Evolutionary conservation across 2,113 vertebrate species (phyloP).

Genomic region (Sturnus vulgaris): DNA sequence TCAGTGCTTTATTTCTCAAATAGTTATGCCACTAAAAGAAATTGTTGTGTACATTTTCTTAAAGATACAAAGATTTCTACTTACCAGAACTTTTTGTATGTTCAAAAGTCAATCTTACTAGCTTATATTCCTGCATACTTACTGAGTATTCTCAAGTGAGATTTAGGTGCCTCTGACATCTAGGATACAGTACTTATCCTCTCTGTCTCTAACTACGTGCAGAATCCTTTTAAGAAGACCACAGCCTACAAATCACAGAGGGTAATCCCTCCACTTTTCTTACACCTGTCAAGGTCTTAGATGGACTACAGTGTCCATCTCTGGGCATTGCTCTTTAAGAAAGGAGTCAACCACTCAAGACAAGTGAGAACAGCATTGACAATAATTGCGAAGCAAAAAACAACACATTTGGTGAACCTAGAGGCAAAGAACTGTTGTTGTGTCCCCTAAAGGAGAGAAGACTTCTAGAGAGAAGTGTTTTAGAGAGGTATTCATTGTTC

Average conservation of each 20-base stretch:
- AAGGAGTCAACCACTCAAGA: background rate
- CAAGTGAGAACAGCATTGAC: background rate
- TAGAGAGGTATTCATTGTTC: background rate
- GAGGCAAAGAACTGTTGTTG: background rate
- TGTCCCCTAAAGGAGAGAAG: background rate
- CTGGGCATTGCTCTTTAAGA: background rate
- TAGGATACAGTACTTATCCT: background rate
- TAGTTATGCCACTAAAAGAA: background rate
- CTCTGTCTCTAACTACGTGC: background rate
- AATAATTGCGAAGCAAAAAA: background rate
- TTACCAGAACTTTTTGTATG: background rate
- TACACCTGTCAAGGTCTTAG: background rate
- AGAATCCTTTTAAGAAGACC: background rate
- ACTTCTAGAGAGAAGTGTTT: background rate
- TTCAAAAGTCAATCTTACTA: background rate
- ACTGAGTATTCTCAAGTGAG: background rate
- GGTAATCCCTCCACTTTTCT: background rate
- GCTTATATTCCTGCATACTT: background rate
- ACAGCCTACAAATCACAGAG: background rate
- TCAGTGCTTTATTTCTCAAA: background rate
- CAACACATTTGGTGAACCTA: fast-evolving
- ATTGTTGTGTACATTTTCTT: background rate
- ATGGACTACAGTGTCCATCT: background rate
- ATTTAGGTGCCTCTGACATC: background rate
- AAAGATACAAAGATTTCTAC: background rate